phyloP scores from a whole-genome alignment of 2,113 vertebrate genomes.

The Ophthalmolycus amberensis region DNA sequence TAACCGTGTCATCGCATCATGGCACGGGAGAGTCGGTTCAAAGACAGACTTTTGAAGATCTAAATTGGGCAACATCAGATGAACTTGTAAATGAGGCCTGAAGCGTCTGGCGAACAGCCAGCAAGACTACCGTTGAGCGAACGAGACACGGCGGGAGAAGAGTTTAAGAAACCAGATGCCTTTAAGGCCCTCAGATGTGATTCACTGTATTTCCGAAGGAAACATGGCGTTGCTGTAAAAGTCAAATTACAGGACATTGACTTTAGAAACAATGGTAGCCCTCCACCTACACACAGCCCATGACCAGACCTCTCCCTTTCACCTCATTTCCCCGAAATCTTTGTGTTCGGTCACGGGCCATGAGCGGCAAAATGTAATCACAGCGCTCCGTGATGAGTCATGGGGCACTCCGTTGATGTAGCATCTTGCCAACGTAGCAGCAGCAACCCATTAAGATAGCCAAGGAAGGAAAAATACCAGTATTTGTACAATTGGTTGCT shows the following conservation, averaged over 20 bases:
- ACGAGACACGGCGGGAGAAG: neutral
- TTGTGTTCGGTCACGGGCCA: constrained; percentile 66
- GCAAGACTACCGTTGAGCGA: neutral
- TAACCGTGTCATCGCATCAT: constrained; percentile 25
- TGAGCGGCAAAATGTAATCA: constrained; percentile 65
- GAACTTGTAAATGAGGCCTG: constrained; percentile 35
- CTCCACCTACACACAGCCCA: neutral
- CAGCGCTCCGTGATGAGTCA: constrained; percentile 63
- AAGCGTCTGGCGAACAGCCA: constrained; percentile 30
- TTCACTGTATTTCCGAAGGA: neutral
- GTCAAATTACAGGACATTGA: neutral
- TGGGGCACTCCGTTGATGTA: constrained; percentile 44
- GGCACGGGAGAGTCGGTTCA: constrained; percentile 37
- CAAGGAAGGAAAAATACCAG: neutral
- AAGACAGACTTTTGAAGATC: constrained; percentile 24
- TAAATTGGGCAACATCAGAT: constrained; percentile 42
- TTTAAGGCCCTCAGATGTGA: constrained; percentile 8
- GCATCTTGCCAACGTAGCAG: constrained; percentile 52
- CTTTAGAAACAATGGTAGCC: constrained; percentile 9
- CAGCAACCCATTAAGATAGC: constrained; percentile 15
- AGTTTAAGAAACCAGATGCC: constrained; percentile 20
- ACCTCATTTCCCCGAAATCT: constrained; percentile 62
- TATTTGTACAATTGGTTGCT: neutral
- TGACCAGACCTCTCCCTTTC: constrained; percentile 33
- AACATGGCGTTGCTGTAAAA: neutral